These are phyloP conservation scores for Scaptodrosophila latifasciaeformis DNA, from an alignment of 2,888 invertebrate genomes.

Conservation along the genomic window DNA sequence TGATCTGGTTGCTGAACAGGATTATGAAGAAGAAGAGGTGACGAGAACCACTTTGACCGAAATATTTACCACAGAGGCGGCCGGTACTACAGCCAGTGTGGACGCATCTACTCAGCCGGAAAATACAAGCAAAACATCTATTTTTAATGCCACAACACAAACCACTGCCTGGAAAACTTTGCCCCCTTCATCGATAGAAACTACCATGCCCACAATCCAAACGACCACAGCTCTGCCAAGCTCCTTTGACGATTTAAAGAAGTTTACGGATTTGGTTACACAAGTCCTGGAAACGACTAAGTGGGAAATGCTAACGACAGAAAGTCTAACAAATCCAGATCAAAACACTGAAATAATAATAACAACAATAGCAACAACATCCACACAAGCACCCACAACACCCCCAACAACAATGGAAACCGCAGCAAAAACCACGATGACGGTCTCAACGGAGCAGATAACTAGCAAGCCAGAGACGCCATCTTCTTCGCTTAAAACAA, in stretches of 20 bases:
- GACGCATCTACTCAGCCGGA: background rate
- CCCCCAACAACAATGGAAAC: conserved; percentile 21
- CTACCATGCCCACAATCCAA: conserved; percentile 29
- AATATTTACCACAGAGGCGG: background rate
- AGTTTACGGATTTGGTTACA: conserved; percentile 40
- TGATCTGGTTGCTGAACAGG: conserved; percentile 23
- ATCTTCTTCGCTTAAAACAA: conserved; percentile 8
- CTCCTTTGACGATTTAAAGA: conserved; percentile 49
- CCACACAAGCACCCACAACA: conserved; percentile 2
- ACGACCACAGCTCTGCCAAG: conserved; percentile 15
- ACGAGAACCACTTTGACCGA: conserved; percentile 5
- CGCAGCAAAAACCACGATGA: background rate
- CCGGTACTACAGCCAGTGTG: background rate
- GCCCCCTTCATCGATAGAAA: background rate
- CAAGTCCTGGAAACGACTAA: conserved; percentile 38
- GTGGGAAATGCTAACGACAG: too few species aligned
- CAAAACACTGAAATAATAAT: too few species aligned
- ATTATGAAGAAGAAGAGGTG: background rate
- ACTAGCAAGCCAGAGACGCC: conserved; percentile 5
- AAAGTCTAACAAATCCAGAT: too few species aligned
- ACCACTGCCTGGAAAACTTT: too few species aligned
- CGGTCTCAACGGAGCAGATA: conserved; percentile 13
- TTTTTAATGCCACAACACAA: background rate
- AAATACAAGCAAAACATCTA: background rate
- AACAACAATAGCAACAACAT: conserved; percentile 21